These are phyloP conservation scores for Apamea epomidion DNA, from an alignment of 2,888 invertebrate genomes.

Conservation along the genomic window DNA sequence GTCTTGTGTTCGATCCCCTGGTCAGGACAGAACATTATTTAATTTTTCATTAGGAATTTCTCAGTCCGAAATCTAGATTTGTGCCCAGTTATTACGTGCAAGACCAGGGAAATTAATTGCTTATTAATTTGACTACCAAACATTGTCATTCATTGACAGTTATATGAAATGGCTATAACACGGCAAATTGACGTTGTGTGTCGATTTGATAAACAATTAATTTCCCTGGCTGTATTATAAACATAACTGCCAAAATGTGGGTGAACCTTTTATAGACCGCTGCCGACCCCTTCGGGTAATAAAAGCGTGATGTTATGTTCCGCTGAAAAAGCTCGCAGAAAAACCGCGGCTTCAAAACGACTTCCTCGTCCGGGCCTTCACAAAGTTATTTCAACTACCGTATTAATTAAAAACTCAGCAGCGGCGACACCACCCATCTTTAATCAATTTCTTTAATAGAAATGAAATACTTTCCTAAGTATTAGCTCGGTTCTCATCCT, in stretches of 20 bases:
- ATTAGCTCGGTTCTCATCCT: slow-evolving; percentile 8
- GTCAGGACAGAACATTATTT: neutral
- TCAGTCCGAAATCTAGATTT: neutral
- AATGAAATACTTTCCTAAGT: slow-evolving; percentile 27
- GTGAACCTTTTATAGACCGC: neutral
- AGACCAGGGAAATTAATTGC: neutral
- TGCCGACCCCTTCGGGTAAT: neutral
- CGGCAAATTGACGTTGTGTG: no score
- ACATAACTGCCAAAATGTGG: neutral
- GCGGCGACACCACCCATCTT: slow-evolving; percentile 14
- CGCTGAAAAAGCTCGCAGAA: no score
- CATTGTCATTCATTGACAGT: no score
- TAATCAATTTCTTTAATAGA: slow-evolving; percentile 27
- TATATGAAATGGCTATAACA: no score
- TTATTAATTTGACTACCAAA: no score
- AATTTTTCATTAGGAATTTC: neutral
- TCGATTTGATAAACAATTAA: no score
- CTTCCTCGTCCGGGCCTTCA: neutral
- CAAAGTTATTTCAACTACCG: slow-evolving; percentile 32
- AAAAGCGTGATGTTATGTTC: neutral
- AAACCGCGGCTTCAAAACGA: neutral
- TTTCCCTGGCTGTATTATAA: neutral
- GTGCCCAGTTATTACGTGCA: neutral
- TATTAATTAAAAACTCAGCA: slow-evolving; percentile 24
- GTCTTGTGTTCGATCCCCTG: neutral